phyloP scores from a whole-genome alignment of 2,888 invertebrate genomes.

The Coremacera marginata region DNA sequence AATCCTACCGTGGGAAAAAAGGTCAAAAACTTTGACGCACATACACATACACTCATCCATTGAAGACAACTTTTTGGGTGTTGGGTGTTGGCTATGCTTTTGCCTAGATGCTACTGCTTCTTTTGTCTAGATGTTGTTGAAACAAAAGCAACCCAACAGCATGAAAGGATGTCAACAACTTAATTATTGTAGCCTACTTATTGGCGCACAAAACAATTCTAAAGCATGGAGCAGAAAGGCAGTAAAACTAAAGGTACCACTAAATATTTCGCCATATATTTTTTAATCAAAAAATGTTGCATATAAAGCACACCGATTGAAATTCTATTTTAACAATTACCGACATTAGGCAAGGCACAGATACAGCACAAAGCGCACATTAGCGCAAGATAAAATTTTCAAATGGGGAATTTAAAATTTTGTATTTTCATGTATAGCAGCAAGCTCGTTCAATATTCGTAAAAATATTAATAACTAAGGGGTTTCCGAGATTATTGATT shows the following conservation, averaged over 20 bases:
- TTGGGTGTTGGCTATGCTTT: neutral
- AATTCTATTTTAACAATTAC: neutral
- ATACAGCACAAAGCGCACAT: no score
- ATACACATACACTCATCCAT: neutral
- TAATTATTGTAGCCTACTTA: no score
- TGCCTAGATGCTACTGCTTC: neutral
- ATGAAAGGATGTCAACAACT: neutral
- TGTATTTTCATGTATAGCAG: no score
- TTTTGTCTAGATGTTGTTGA: neutral
- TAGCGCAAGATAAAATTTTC: no score
- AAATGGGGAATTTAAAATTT: no score
- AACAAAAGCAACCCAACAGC: neutral
- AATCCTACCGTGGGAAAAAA: neutral
- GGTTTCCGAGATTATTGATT: no score
- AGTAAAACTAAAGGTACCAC: neutral
- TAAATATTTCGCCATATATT: neutral
- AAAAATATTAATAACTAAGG: no score
- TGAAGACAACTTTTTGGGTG: no score
- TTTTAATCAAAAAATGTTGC: neutral
- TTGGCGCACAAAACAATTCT: no score
- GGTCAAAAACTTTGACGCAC: neutral
- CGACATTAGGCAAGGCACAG: no score
- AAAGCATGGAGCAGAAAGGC: neutral
- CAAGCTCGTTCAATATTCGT: no score
- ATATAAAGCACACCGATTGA: neutral